These are phyloP conservation scores for Agrypnia vestita DNA, from an alignment of 1,140 invertebrate genomes.

Conservation along the genomic window DNA sequence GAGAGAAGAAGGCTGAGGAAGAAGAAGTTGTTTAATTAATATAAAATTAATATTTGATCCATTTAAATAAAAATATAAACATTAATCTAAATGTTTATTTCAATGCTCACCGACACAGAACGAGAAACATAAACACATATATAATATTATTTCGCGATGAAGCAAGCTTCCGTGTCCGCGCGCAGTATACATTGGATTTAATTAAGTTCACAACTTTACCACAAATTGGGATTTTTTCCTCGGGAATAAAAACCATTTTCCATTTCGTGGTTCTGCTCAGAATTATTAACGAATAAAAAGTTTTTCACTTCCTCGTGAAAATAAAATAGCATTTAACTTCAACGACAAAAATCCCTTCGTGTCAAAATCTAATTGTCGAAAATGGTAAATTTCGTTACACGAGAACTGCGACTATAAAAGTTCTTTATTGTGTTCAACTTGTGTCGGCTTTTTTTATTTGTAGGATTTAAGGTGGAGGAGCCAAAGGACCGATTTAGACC, in stretches of 20 bases:
- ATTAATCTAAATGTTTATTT: too few species aligned
- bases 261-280: conserved; percentile 26
- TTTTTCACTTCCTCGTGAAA: conserved; percentile 36
- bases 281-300: conserved; percentile 35
- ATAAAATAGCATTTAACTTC: conserved; percentile 39
- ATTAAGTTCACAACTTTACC: conserved; percentile 41
- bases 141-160: background rate
- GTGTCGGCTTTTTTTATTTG: too few species aligned
- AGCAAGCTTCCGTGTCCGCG: background rate
- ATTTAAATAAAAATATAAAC: too few species aligned
- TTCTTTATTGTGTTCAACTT: too few species aligned
- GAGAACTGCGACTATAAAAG: too few species aligned
- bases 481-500: too few species aligned
- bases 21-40: too few species aligned
- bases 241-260: conserved; percentile 2
- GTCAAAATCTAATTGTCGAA: conserved; percentile 27
- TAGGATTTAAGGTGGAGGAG: too few species aligned
- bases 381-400: background rate
- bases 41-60: too few species aligned
- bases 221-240: conserved; percentile 33
- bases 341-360: conserved; percentile 33
- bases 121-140: too few species aligned
- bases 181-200: conserved; percentile 32
- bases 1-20: too few species aligned
- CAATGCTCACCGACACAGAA: too few species aligned